Evolutionary conservation across 2,797 vertebrate species (phyloP).

Genomic region (Rhincodon typus): DNA sequence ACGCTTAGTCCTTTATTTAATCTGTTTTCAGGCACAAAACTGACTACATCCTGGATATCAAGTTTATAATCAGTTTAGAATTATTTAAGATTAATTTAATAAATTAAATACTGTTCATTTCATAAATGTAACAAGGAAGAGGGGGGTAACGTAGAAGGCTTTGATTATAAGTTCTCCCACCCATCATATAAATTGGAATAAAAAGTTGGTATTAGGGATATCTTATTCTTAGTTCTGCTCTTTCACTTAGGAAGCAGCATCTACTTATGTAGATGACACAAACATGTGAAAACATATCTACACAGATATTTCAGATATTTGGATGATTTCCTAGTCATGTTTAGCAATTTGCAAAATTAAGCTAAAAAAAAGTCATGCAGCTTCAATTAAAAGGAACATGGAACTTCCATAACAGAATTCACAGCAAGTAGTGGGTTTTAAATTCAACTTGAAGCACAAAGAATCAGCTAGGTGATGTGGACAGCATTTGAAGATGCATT

Average conservation of each 20-base stretch:
- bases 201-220: not conserved
- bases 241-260: not conserved
- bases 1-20: too few species aligned
- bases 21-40: not conserved
- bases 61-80: not conserved
- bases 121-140: too few species aligned
- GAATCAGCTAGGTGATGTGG: not conserved
- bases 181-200: not conserved
- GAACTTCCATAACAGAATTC: not conserved
- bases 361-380: not conserved
- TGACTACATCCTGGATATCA: not conserved
- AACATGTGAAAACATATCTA: not conserved
- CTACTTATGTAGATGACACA: not conserved
- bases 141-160: not conserved
- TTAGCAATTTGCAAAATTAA: not conserved
- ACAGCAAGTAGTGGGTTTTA: not conserved
- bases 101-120: not conserved
- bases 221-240: not conserved
- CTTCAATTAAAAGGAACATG: not conserved
- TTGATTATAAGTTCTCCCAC: not conserved
- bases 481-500: too few species aligned
- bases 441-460: not conserved
- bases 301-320: not conserved
- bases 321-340: not conserved
- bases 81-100: not conserved